Base-by-base conservation (phyloP, 2,797 vertebrate genomes). In the Malacoctenus gilli region DNA sequence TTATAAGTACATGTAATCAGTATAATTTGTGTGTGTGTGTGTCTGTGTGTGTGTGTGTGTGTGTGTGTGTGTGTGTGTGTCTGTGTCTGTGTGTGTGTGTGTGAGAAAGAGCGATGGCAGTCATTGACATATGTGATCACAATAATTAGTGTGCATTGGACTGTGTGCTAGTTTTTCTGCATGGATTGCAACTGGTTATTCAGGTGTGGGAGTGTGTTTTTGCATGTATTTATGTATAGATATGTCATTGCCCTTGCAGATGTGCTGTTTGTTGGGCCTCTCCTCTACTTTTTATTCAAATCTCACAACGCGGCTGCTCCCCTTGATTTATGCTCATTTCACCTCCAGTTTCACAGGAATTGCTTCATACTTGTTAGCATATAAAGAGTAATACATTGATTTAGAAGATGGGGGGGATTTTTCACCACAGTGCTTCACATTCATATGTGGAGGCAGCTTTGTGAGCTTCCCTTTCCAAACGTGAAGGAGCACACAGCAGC, bases 71-170 rank as follows among this genome's bases (percentile, higher is more conserved):
- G n/a, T n/a, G n/a, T n/a, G n/a, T n/a, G n/a, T n/a, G n/a, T n/a
- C n/a, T n/a, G n/a, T n/a, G n/a, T n/a, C n/a, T n/a, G n/a, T n/a
- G n/a, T n/a, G n/a, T n/a, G n/a, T n/a, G n/a, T 39, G 4, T 15
- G 14, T 55, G 42, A 51, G 46, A 20, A 16, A 0, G n/a, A 37
- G 38, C 30, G 2, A 1, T 12, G 37, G 21, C 41, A 39, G 42
- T 59, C 39, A 35, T 35, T 71, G 53, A 61, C 47, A 63, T 51
- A 62, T 63, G 65, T 72, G 64, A 73, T 75, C 21, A 59, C 71
- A 39, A 69, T 82, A 68, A 83, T 69, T 64, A 75, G 53, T 37
- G 52, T 54, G 63, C 21, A 1, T 51, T 35, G 34, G 32, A 35
- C 49, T 57, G 40, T 25, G 28, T 55, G 47, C 43, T 40, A 12